phyloP scores from a whole-genome alignment of 2,113 vertebrate species.

The Misgurnus anguillicaudatus region DNA sequence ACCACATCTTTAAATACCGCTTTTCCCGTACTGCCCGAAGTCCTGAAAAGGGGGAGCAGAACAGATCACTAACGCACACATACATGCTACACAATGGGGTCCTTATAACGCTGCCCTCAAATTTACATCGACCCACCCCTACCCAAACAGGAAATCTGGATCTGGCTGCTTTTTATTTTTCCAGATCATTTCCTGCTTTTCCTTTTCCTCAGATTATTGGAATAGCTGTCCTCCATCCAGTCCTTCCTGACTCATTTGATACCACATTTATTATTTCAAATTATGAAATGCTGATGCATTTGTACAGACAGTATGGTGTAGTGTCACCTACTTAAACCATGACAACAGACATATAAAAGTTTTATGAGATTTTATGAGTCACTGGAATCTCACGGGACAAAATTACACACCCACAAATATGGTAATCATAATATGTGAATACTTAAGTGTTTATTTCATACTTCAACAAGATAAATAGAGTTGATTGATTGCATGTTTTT shows the following conservation, averaged over 20 bases:
- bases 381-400: not conserved
- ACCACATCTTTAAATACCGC: conserved; percentile 61
- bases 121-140: conserved; percentile 64
- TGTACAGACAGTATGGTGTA: not conserved
- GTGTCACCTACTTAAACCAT: not conserved
- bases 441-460: not conserved
- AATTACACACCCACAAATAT: not conserved
- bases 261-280: conserved; percentile 10
- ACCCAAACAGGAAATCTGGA: conserved; percentile 79
- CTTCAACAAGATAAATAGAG: not conserved
- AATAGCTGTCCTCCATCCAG: conserved; percentile 37
- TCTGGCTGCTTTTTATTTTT: conserved; percentile 77
- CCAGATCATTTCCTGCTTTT: conserved; percentile 80
- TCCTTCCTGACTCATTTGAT: conserved; percentile 13
- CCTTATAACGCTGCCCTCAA: conserved; percentile 75
- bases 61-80: conserved; percentile 58
- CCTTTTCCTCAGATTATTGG: conserved; percentile 75
- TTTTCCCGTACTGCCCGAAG: conserved; percentile 69
- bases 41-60: conserved; percentile 68
- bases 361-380: not conserved
- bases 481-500: too few species aligned
- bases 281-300: not conserved
- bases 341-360: too few species aligned
- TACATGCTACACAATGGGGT: conserved; percentile 76
- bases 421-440: not conserved